Conservation (phyloP, 2,113 vertebrate species). For the Mesoclemmys tuberculata region DNA sequence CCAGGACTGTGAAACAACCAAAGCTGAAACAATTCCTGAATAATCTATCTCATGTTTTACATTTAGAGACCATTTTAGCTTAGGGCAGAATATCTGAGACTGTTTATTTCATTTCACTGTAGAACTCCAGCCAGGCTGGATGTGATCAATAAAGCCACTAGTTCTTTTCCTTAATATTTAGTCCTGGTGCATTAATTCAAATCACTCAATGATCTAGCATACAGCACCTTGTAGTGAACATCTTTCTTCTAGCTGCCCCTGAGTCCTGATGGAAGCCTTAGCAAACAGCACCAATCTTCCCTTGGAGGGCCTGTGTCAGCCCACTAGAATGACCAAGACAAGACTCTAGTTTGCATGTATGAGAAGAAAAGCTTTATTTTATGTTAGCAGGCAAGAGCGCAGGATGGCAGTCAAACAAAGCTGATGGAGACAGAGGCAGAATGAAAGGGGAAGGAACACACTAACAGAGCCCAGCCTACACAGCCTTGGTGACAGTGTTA, state of each 20-base stretch:
- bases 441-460: background rate
- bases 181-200: background rate
- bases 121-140: too few relatives aligned
- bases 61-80: background rate
- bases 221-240: background rate
- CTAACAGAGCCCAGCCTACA: background rate
- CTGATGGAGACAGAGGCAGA: background rate
- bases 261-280: background rate
- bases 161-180: background rate
- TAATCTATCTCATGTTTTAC: background rate
- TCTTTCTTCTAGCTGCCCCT: background rate
- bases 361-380: conserved; percentile 78
- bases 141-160: fast-evolving
- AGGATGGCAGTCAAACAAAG: background rate
- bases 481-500: background rate
- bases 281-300: background rate
- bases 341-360: conserved; percentile 37
- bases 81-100: background rate
- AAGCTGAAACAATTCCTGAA: background rate
- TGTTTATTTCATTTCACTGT: background rate
- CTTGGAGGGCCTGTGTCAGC: background rate
- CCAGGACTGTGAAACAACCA: background rate
- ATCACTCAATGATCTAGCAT: fast-evolving
- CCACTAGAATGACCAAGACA: background rate
- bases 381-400: background rate